Base-by-base conservation (phyloP, 2,888 invertebrate genomes). In the Piscicola geometra region DNA sequence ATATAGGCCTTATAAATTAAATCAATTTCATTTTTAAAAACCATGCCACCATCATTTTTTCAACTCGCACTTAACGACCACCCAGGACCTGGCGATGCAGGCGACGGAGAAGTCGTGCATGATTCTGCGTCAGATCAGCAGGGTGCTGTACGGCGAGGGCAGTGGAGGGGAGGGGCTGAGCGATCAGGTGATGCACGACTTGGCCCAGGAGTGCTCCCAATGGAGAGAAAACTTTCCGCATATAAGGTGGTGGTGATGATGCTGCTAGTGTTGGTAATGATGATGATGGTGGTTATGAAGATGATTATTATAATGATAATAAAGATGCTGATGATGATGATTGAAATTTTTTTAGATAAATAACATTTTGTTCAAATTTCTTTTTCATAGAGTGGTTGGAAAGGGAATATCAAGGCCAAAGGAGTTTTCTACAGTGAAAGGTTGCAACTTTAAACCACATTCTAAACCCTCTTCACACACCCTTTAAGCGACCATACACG, bases 371-470 rank as follows among this genome's bases (percentile, higher is more conserved):
- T 5, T 18, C 25, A 56, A 56, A 18, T 56, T 56, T 56, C n/a
- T 56, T 56, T 18, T 56, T 56, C 25, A 56, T n/a, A 56, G 60
- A 56, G 60, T 56, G n/a, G 25, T 56, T 56, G 60, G 60, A 18
- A 56, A 56, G 3, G 60, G n/a, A 56, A 56, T 56, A 56, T n/a
- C 60, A 56, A 56, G 5, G 5, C 9, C 25, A 56, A 56, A 56
- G 5, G 25, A 56, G n/a, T 25, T 25, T 5, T 25, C 60, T 18
- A 18, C 3, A 25, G n/a, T 25, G 5, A n/a, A 56, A 56, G 60
- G 60, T 56, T 56, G 3, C 3, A 56, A 56, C 25, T 15, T 47
- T 47, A 21, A 15, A 15, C 9, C 50, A 15, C 21, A 47, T n/a
- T n/a, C n/a, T n/a, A n/a, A n/a, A n/a, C n/a, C n/a, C n/a, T n/a